These are phyloP conservation scores for Pygoscelis antarcticus DNA, from an alignment of 2,113 vertebrate genomes.

Conservation along the genomic window DNA sequence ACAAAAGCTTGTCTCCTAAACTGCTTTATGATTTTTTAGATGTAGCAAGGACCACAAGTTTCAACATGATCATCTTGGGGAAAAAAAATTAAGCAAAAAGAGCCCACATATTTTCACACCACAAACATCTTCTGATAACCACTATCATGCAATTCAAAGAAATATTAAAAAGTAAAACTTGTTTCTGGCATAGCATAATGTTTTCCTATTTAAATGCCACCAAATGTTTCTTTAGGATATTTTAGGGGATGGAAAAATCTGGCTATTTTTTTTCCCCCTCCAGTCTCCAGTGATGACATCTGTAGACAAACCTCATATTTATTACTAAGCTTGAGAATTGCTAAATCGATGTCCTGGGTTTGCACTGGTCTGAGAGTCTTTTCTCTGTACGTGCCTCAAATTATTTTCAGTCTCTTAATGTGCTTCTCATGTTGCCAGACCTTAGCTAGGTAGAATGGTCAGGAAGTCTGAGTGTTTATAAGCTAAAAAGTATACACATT, in stretches of 20 bases:
- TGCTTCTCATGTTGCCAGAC: neutral
- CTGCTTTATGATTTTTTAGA: conserved; percentile 54
- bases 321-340: neutral
- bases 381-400: neutral
- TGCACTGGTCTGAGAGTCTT: neutral
- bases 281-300: neutral
- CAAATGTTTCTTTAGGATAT: conserved; percentile 73
- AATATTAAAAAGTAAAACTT: conserved; percentile 63
- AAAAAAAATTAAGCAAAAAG: neutral
- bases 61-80: conserved; percentile 19
- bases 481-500: neutral
- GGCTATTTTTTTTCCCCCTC: neutral
- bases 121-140: conserved; percentile 47
- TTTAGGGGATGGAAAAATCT: conserved; percentile 53
- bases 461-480: neutral
- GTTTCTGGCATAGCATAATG: conserved; percentile 53
- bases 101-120: conserved; percentile 58
- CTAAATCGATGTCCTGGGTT: neutral
- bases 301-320: conserved; percentile 12
- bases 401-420: neutral
- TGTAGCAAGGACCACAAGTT: conserved; percentile 32
- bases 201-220: conserved; percentile 74
- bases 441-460: neutral
- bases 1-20: conserved; percentile 70
- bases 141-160: conserved; percentile 52